These are phyloP conservation scores for Adelges cooleyi DNA, from an alignment of 1,140 invertebrate species.

Conservation along the genomic window DNA sequence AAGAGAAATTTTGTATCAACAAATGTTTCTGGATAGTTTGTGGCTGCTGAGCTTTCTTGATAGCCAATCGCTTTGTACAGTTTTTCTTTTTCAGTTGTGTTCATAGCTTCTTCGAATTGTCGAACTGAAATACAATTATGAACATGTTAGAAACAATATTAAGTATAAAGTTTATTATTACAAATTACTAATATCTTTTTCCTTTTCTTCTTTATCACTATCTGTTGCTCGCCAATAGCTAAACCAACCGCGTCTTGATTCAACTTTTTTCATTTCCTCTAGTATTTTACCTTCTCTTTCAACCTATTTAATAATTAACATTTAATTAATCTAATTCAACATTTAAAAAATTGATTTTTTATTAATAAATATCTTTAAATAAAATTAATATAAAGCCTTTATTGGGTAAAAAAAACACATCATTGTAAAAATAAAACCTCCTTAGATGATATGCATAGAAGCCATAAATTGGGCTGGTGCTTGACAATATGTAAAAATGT, in stretches of 20 bases:
- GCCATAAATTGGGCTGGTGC: too few species aligned
- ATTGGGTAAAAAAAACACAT: too few species aligned
- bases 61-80: constrained; percentile 93
- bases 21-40: constrained; percentile 66
- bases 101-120: constrained; percentile 84
- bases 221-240: constrained; percentile 50
- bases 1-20: constrained; percentile 62
- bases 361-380: too few species aligned
- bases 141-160: background rate
- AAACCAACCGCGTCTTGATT: constrained; percentile 58
- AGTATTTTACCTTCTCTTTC: constrained; percentile 43
- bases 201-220: constrained; percentile 24
- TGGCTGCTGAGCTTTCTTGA: constrained; percentile 65
- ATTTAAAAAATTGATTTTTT: too few species aligned
- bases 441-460: too few species aligned
- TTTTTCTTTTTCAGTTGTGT: constrained; percentile 80
- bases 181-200: constrained; percentile 32
- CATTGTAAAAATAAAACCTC: too few species aligned
- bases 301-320: constrained; percentile 38
- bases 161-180: background rate
- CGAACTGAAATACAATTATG: constrained; percentile 47
- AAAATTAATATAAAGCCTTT: too few species aligned
- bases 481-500: too few species aligned
- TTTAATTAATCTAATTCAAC: constrained; percentile 29
- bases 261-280: constrained; percentile 44